Evolutionary conservation across 2,797 vertebrate species (phyloP), one percentile per base, ranked within the genome.

Genomic region (Cyclopterus lumpus): DNA sequence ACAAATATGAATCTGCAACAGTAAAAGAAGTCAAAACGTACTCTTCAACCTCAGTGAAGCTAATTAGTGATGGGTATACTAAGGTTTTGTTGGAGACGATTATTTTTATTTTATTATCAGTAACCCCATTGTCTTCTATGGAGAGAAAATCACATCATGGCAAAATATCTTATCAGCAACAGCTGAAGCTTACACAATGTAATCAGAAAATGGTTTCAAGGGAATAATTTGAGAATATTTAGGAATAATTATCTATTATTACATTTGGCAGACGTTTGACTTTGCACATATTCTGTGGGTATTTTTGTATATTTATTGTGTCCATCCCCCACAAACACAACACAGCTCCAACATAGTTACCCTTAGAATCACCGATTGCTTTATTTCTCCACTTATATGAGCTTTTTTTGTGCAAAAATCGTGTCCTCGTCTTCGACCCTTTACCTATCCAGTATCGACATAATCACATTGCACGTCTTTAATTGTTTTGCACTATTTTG

Each of bases 1-100:
- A 53, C 85, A 81, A 74, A 79, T 77, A 74, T 54, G 72, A 62
- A 30, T 11, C 10, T 26, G 38, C 20, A 26, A 72, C 48, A 67
- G 46, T 51, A n/a, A 16, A 40, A n/a, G 7, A 34, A 1, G 0
- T 20, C 9, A 9, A 34, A 54, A 44, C 12, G 36, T 24, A 22
- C 6, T 38, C 16, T 15, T 3, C 0, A 26, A 22, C 26, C 10
- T 20, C 61, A 9, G 28, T 20, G 2, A 20, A 2, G 16, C 28
- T 34, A n/a, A 61, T 38, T 28, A 44, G 38, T 26, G 36, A 12
- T 42, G 28, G 54, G 4, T 40, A 2, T 6, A 4, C 3, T 24
- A 0, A 0, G 1, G 1, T 12, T 60, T 18, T 73, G 30, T 4
- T 44, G 32, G 16, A 65, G 10, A 36, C 5, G 18, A 65, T 7